A percentile compares a stretch with the other conserved stretches of the same genome.
Conservation (phyloP, 2,113 vertebrate species). For the Tetraodon nigroviridis region DNA sequence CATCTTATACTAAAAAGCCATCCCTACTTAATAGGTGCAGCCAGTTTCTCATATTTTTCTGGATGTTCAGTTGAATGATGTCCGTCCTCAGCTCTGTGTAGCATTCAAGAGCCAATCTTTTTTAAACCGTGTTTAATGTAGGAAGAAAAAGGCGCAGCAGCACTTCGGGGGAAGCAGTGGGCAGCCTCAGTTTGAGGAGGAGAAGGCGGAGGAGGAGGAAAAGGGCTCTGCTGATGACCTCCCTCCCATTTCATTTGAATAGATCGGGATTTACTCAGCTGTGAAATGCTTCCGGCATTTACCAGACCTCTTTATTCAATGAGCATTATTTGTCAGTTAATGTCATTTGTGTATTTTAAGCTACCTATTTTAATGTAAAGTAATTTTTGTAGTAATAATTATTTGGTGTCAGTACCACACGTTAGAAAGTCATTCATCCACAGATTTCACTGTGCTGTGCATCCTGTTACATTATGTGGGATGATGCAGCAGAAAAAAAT, state of each 20-base stretch:
- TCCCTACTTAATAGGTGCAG: neutral
- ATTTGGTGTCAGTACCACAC: too few relatives aligned
- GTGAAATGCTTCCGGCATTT: conserved; percentile 27
- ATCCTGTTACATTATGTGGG: too few relatives aligned
- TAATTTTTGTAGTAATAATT: too few relatives aligned
- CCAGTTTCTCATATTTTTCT: neutral
- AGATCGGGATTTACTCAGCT: conserved; percentile 17
- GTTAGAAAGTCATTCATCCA: too few relatives aligned
- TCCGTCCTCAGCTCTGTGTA: conserved; percentile 22
- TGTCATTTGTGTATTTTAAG: too few relatives aligned
- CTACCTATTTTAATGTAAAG: too few relatives aligned
- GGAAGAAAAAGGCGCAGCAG: conserved; percentile 12
- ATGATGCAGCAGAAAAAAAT: too few relatives aligned
- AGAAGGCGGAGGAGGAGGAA: neutral
- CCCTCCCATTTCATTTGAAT: conserved; percentile 14
- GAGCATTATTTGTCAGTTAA: neutral
- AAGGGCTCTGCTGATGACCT: conserved; percentile 20
- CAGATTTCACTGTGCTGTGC: too few relatives aligned
- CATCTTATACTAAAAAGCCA: too few relatives aligned
- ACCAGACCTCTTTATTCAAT: neutral
- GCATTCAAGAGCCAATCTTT: conserved; percentile 40
- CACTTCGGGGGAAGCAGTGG: neutral
- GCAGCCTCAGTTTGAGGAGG: conserved; percentile 8
- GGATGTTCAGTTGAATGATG: conserved; percentile 16
- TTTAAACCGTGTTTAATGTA: conserved; percentile 26